These are phyloP conservation scores for Muscidifurax raptorellus DNA, from an alignment of 1,140 invertebrate genomes.

Conservation along the genomic window DNA sequence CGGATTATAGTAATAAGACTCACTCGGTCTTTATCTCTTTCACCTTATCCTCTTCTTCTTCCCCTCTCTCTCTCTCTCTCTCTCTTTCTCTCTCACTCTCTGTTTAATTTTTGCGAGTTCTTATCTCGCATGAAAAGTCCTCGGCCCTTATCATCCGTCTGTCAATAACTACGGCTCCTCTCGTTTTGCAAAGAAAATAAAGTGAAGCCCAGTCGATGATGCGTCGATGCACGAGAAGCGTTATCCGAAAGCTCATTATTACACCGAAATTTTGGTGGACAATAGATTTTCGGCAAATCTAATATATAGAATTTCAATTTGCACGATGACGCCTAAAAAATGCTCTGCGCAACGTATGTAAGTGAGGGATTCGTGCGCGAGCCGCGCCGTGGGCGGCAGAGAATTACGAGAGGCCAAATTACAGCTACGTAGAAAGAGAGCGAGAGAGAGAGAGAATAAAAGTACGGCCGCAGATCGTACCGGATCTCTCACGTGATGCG, in stretches of 20 bases:
- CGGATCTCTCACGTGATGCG: background rate
- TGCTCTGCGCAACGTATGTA: no score
- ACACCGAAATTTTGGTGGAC: no score
- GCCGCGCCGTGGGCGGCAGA: no score
- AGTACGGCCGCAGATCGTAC: background rate
- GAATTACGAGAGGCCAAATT: no score
- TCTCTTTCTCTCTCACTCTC: background rate
- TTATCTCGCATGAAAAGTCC: slow-evolving; percentile 6
- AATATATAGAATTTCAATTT: no score
- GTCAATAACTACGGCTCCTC: background rate
- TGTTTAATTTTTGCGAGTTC: slow-evolving; percentile 21
- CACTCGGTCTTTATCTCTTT: slow-evolving; percentile 23
- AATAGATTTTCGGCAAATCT: no score
- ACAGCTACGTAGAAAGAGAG: background rate
- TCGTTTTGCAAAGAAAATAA: background rate
- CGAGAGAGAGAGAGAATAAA: no score
- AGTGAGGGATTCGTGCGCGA: no score
- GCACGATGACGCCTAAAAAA: no score
- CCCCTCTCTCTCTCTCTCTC: background rate
- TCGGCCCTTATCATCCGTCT: background rate
- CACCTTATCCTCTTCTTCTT: background rate
- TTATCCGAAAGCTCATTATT: no score
- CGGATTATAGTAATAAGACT: slow-evolving; percentile 54
- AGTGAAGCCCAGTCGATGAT: no score
- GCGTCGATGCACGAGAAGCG: no score